Conservation (phyloP, 1,140 invertebrate genomes). For the Drosophila pectinifera region DNA sequence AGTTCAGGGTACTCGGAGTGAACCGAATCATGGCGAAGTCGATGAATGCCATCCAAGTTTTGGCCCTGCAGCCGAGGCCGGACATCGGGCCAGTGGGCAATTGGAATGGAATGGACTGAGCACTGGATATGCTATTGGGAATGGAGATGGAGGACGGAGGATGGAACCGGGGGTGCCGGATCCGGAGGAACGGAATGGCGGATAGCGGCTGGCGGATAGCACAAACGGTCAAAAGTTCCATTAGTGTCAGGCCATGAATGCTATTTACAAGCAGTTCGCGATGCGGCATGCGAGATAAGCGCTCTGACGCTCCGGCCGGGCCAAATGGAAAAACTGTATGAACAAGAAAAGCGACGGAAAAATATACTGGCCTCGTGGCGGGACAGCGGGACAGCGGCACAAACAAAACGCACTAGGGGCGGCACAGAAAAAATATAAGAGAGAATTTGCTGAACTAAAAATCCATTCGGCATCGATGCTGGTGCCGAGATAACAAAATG, state of each 20-base stretch:
- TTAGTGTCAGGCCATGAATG: conserved; percentile 75
- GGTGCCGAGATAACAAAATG: conserved; percentile 70
- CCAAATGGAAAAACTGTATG: conserved; percentile 64
- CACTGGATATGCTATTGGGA: conserved; percentile 6
- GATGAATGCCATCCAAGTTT: conserved; percentile 46
- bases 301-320: conserved; percentile 35
- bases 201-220: conserved; percentile 36
- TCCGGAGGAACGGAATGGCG: conserved; percentile 9
- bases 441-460: conserved; percentile 57
- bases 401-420: conserved; percentile 39
- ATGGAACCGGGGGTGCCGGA: background rate
- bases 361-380: conserved; percentile 17
- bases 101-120: conserved; percentile 29
- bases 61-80: conserved; percentile 41
- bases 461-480: conserved; percentile 70
- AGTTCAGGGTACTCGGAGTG: conserved; percentile 16
- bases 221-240: conserved; percentile 74
- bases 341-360: conserved; percentile 36
- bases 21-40: conserved; percentile 21
- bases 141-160: background rate
- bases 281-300: conserved; percentile 67
- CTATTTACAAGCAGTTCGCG: conserved; percentile 75
- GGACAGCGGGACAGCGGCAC: conserved; percentile 24
- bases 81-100: conserved; percentile 30
- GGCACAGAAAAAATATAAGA: conserved; percentile 6